These are phyloP conservation scores for Epinephelus malabaricus DNA, from an alignment of 2,797 vertebrate genomes.

Conservation along the genomic window DNA sequence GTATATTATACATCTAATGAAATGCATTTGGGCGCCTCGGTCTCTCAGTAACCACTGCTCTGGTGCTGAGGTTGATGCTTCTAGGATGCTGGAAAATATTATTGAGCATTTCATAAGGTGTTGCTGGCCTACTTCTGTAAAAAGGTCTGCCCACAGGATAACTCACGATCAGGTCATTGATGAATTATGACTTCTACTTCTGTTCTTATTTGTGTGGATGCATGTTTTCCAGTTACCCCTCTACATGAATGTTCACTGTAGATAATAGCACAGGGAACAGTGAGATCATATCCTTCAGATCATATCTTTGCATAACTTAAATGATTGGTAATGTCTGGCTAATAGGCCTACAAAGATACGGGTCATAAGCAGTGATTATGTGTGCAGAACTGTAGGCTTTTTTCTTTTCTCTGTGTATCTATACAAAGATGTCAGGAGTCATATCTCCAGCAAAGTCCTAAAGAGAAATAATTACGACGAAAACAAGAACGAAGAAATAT, in stretches of 20 bases:
- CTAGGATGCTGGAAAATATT: constrained; percentile 9
- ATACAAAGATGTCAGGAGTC: not conserved
- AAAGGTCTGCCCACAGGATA: not conserved
- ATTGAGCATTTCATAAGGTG: constrained; percentile 11
- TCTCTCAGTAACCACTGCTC: constrained; percentile 1
- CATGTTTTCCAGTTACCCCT: not conserved
- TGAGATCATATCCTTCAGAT: not conserved
- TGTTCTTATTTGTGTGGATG: not conserved
- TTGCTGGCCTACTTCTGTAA: constrained; percentile 36
- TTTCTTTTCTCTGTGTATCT: not conserved
- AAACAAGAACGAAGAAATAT: constrained; percentile 31
- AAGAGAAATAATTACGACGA: constrained; percentile 33
- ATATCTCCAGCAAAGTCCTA: constrained; percentile 16
- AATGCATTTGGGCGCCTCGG: not conserved
- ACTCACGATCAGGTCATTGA: not conserved
- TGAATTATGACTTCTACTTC: not conserved
- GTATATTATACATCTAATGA: not conserved
- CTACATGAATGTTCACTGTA: not conserved
- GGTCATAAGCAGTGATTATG: not conserved
- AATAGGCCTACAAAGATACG: not conserved
- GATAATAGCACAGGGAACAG: not conserved
- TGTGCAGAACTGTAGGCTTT: not conserved
- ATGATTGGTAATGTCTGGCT: not conserved
- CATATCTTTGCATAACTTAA: not conserved
- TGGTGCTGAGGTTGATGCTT: constrained; percentile 2